A percentile compares a stretch with the other conserved stretches of the same genome.
Evolutionary conservation across 2,888 invertebrate genomes (phyloP).

Genomic region (Anaspis maculata): DNA sequence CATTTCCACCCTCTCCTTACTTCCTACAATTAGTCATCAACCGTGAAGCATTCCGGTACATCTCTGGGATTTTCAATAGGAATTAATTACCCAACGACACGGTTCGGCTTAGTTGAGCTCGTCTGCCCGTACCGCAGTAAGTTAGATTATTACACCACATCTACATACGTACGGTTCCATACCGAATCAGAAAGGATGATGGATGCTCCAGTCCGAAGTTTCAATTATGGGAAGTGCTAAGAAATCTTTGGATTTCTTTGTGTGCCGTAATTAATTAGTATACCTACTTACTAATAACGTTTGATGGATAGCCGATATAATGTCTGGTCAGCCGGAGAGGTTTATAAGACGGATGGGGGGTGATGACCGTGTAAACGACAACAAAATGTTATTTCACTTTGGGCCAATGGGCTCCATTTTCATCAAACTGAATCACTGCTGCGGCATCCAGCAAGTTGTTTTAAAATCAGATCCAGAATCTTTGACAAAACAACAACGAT

Average conservation of each 20-base stretch:
- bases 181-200: no score
- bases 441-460: constrained; percentile 23
- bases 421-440: constrained; percentile 28
- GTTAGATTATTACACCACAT: no score
- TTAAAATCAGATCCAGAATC: constrained; percentile 26
- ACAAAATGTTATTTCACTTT: constrained; percentile 29
- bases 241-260: constrained; percentile 4
- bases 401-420: constrained; percentile 25
- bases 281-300: constrained; percentile 1
- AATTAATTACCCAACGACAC: no score
- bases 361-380: constrained; percentile 26
- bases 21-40: constrained; percentile 19
- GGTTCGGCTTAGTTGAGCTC: no score
- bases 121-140: no score
- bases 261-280: constrained; percentile 7
- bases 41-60: constrained; percentile 10
- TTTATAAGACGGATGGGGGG: constrained; percentile 20
- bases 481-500: constrained; percentile 23
- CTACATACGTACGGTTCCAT: no score
- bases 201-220: no score
- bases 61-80: no score
- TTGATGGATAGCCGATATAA: constrained; percentile 8
- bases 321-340: no score
- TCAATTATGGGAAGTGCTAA: no score
- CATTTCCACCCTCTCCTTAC: constrained; percentile 20